Percentiles rank a stretch among this genome's conserved stretches.
Evolutionary conservation across 2,113 vertebrate genomes (phyloP).

Genomic region (Tupaia tana): DNA sequence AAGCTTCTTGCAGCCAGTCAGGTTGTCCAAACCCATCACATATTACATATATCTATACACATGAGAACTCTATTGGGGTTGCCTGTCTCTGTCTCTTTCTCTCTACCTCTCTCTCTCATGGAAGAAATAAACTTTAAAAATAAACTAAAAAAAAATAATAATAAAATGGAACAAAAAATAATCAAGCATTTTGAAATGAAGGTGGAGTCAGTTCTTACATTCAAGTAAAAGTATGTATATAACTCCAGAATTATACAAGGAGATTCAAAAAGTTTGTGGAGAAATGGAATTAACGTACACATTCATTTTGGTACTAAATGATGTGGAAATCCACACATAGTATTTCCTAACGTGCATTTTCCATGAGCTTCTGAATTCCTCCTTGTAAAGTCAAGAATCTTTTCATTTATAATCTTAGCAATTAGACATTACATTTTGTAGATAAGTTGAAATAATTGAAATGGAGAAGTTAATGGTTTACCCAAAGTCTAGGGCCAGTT

Average conservation of each 20-base stretch:
- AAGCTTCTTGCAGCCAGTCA: not conserved
- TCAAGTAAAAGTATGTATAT: not conserved
- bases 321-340: no score
- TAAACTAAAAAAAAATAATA: no score
- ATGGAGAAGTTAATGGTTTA: not conserved
- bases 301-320: no score
- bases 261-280: no score
- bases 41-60: not conserved
- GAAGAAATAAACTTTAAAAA: no score
- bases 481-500: accelerated
- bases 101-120: no score
- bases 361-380: no score
- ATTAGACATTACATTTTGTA: not conserved
- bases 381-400: not conserved
- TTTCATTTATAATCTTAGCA: not conserved
- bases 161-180: no score
- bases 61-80: not conserved
- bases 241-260: not conserved
- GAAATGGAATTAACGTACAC: no score
- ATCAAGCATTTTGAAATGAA: not conserved
- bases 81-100: no score
- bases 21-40: not conserved
- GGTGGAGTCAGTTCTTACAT: not conserved
- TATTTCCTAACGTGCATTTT: no score
- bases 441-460: not conserved